Base-by-base conservation (phyloP, 2,113 vertebrate species). In the Acrocephalus arundinaceus region DNA sequence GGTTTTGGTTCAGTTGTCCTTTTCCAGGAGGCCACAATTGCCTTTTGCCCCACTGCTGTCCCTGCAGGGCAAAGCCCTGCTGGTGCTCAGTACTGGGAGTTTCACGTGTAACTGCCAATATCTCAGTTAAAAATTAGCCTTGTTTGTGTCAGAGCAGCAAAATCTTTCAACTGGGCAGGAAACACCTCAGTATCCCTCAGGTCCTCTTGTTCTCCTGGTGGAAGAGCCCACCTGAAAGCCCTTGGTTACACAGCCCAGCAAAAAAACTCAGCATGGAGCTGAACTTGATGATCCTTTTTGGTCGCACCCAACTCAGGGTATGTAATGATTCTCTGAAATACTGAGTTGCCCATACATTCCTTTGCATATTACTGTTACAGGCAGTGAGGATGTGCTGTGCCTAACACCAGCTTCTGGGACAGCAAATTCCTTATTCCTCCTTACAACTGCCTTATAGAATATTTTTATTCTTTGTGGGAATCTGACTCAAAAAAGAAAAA, bases 171-270 rank as follows among this genome's bases (percentile, higher is more conserved):
- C 3, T 13, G 33, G 22, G 23, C 23, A 16, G 62, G 48, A 35
- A 5, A 24, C 14, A 11, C 28, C 45, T 28, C 10, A 11, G 25
- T 2, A 22, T 30, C 13, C 6, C 52, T 4, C n/a, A 35, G 71
- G 16, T 46, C 46, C 13, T 3, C 18, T 25, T 4, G 14, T 2
- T 33, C 22, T 67, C 19, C 2, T 0, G 17, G 14, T 1, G 31
- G 61, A 31, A 18, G 58, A 57, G 46, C 30, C 5, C 15, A 10
- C 5, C 1, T 15, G 51, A 37, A 37, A 35, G 58, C 33, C 31
- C 33, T 15, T 0, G 13, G 37, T 19, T 54, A 48, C 49, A 22
- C 48, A 37, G 13, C 10, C 8, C 30, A 35, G 19, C 5, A 35
- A 28, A 30, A 37, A 41, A 1, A 22, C 43, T 23, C 9, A 2